Percentiles rank a stretch among this genome's conserved stretches.
phyloP scores from a whole-genome alignment of 2,888 invertebrate genomes.

The Ornithoptera priamus region DNA sequence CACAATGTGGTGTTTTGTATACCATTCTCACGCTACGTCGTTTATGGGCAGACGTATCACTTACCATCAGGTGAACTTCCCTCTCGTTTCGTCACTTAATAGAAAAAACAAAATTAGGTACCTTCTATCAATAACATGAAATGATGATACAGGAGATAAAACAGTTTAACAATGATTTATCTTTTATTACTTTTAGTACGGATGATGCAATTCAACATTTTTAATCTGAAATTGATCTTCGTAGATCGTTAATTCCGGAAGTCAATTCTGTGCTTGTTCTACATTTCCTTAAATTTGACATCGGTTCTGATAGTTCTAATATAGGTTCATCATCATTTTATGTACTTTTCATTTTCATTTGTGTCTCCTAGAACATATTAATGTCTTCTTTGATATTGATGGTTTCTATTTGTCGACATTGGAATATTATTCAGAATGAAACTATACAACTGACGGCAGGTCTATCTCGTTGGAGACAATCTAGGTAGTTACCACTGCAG shows the following conservation, averaged over 20 bases:
- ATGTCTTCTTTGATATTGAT: no score
- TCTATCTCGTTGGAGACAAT: no score
- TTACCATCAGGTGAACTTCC: no score
- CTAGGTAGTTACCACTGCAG: no score
- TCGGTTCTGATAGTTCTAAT: background rate
- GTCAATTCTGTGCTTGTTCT: background rate
- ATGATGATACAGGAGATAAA: background rate
- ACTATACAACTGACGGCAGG: no score
- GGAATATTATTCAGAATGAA: no score
- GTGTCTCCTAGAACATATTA: no score
- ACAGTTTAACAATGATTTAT: conserved; percentile 16
- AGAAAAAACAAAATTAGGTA: background rate
- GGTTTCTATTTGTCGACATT: no score
- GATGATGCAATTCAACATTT: conserved; percentile 19
- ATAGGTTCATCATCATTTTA: background rate
- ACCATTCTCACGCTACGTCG: no score
- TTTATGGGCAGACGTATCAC: no score
- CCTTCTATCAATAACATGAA: background rate
- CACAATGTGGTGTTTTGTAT: no score
- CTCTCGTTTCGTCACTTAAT: no score
- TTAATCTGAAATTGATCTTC: conserved; percentile 30
- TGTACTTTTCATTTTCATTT: background rate
- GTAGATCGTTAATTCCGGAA: conserved; percentile 26
- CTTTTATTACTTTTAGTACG: conserved; percentile 8
- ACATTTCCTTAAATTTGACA: background rate